Evolutionary conservation across 2,888 invertebrate genomes (phyloP).

Genomic region (Panopea generosa): DNA sequence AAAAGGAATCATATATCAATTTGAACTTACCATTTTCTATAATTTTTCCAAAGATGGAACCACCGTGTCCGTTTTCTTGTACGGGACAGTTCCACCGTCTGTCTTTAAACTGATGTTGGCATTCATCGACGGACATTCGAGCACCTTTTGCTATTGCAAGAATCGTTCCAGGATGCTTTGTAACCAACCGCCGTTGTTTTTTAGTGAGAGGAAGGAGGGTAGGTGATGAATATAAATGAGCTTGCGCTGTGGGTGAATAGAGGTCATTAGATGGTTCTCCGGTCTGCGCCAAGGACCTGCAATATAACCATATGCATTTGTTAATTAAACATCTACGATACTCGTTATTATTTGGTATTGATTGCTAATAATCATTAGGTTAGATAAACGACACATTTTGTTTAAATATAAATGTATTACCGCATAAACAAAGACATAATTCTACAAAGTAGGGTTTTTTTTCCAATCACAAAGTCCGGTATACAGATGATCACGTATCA

Average conservation of each 20-base stretch:
- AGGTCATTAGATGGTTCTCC: slow-evolving; percentile 97
- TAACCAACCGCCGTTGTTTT: slow-evolving; percentile 94
- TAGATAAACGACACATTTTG: no score
- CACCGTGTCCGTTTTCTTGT: slow-evolving; percentile 92
- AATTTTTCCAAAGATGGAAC: slow-evolving; percentile 98
- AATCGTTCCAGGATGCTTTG: slow-evolving; percentile 96
- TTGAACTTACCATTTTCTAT: slow-evolving; percentile 94
- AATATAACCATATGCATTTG: no score
- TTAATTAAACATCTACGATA: no score
- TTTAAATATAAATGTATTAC: no score
- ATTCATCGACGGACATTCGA: slow-evolving; percentile 95
- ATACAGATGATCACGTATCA: no score
- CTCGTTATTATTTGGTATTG: no score
- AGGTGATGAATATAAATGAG: slow-evolving; percentile 76
- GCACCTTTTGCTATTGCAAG: slow-evolving; percentile 96
- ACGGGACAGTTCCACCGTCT: slow-evolving; percentile 98
- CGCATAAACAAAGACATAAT: no score
- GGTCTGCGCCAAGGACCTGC: slow-evolving; percentile 97
- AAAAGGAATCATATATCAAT: not conserved
- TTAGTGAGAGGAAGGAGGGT: slow-evolving; percentile 90
- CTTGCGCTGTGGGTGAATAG: slow-evolving; percentile 74
- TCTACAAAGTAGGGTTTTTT: no score
- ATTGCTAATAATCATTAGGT: no score
- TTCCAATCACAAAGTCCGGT: no score
- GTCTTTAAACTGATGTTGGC: slow-evolving; percentile 97